Base-by-base conservation (phyloP, 2,888 invertebrate species). In the Junonia oenone region DNA sequence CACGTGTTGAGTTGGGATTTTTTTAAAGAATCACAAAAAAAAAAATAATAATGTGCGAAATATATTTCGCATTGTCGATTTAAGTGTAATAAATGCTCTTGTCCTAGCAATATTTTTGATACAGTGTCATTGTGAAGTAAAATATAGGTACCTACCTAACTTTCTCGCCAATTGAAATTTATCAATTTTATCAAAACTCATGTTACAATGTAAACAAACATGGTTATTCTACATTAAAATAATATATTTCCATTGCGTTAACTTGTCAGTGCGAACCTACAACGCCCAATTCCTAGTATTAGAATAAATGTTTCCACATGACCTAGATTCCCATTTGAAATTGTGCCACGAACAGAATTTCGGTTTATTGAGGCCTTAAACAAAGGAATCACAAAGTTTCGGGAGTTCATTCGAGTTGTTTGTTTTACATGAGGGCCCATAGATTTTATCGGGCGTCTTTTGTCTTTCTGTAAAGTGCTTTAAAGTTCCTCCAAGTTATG, bases 371-470 rank as follows among this genome's bases (percentile, higher is more conserved):
- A 58, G 45, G 55, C 31, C 48, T 46, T 57, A 51, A 63, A 63
- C 63, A 63, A 63, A 59, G 55, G 63, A 57, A 59, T 59, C 47
- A 48, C 48, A 49, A 61, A 59, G 55, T 63, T 61, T 63, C 35
- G 46, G n/a, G 29, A 51, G 51, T 52, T 51, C 46, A 33, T 56
- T 47, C 47, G 45, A 46, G 54, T 55, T 48, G 56, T 54, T 60
- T 60, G 54, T 51, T 51, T 58, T 60, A 55, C 55, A 55, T 60
- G 54, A 52, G 55, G 51, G 55, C 45, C 31, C 45, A 43, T 47
- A 38, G 37, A 54, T 60, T 40, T 19, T 19, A 40, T 40, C 38
- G 17, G 17, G 11, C 17, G 17, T 51, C 45, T 49, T 49, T 51
- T 40, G 38, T 19, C 38, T 40, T 17, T 11, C 17, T 11, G 19